A percentile compares a stretch with the other conserved stretches of the same genome.
phyloP scores from a whole-genome alignment of 2,113 vertebrate species.

The Octodon degus region DNA sequence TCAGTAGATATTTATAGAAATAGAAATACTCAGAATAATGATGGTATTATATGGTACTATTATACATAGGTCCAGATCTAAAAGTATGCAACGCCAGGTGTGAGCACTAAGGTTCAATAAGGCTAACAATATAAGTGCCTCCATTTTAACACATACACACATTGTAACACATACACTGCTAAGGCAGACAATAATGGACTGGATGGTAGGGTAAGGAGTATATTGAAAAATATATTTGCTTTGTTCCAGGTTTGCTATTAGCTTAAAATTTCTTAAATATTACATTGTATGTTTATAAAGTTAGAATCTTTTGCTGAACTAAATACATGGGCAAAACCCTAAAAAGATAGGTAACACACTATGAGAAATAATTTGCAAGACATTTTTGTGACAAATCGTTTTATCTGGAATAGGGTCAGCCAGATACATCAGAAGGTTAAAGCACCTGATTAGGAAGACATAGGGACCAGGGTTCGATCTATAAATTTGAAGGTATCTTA shows the following conservation, averaged over 20 bases:
- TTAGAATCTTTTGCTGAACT: not conserved
- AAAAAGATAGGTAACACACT: not conserved
- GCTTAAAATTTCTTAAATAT: not conserved
- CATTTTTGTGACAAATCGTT: not conserved
- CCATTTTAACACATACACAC: not conserved
- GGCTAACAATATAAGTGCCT: not conserved
- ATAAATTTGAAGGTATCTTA: not conserved
- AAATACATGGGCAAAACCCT: not conserved
- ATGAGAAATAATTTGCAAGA: slow-evolving; percentile 28
- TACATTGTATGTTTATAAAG: not conserved
- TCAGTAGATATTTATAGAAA: not conserved
- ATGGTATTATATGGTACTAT: not conserved
- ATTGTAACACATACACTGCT: not conserved
- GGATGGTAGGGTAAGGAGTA: not conserved
- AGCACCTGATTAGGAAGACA: too few relatives aligned
- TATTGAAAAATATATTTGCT: not conserved
- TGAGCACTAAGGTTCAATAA: not conserved
- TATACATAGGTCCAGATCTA: not conserved
- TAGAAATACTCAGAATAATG: not conserved
- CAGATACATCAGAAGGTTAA: too few relatives aligned
- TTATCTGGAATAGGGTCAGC: not conserved
- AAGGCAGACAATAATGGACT: not conserved
- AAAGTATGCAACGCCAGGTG: not conserved
- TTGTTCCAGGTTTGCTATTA: not conserved
- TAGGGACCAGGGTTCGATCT: not conserved